Base-by-base conservation (phyloP, 1,140 invertebrate genomes). In the Physella acuta region DNA sequence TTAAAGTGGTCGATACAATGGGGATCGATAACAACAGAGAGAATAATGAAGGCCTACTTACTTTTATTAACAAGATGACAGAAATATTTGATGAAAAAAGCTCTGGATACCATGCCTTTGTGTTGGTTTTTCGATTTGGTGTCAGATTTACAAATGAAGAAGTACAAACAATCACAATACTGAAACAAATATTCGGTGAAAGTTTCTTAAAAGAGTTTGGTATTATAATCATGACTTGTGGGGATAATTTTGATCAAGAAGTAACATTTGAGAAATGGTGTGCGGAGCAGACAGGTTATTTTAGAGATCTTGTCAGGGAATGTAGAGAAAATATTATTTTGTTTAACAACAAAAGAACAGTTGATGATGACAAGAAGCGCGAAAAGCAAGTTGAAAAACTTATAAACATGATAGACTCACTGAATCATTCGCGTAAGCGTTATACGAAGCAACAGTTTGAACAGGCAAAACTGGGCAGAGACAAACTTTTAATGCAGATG, bases 191-290 rank as follows among this genome's bases (percentile, higher is more conserved):
- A 3, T 62, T 62, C 28, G 60, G 60, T 49, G 36, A 37, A 39
- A 26, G 17, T 37, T 20, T 62, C n/a, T 34, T 62, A 20, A 37
- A 49, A 37, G 44, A 62, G 30, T 62, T 30, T 30, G 60, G 60
- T 11, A 44, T 62, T 26, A 62, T 44, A 2, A 26, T 62, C 4
- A 62, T 62, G 60, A 62, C 60, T 1, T 24, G 36, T 62, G 60
- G 60, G 14, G 60, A 62, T 49, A 62, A 44, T 17, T 62, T 62
- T 49, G 39, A 49, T 37, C 2, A 20, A 2, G 60, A 62, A 5
- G 44, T 30, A 30, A 44, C 60, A 8, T 62, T 62, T 49, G 26
- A 62, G 36, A 26, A 24, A 1, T 62, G 60, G 60, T 44, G 60
- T 28, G 28, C 37, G 1, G 39, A 28, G 1, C 60, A 62, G 17